Conservation (phyloP, 2,888 invertebrate genomes). For the Epistrophella euchroma region DNA sequence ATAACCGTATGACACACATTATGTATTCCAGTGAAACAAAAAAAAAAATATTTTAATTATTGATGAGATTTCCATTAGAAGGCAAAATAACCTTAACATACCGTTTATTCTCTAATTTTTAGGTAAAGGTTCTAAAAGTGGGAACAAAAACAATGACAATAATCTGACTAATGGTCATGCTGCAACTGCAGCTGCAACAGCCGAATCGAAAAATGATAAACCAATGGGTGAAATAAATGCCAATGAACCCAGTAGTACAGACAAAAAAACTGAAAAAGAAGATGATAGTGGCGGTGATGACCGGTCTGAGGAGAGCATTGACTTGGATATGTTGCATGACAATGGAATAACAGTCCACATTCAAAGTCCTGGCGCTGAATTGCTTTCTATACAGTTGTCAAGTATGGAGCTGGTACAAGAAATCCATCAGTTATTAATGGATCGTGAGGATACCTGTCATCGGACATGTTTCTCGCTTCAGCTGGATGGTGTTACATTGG, state of each 20-base stretch:
- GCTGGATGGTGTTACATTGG: slow-evolving; percentile 95
- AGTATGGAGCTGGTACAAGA: slow-evolving; percentile 99
- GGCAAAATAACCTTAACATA: neutral
- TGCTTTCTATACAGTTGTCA: slow-evolving; percentile 97
- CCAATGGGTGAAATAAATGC: slow-evolving; percentile 57
- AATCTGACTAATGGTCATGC: slow-evolving; percentile 80
- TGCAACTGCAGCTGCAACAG: neutral
- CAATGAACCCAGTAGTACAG: slow-evolving; percentile 44
- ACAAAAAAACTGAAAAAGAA: slow-evolving; percentile 63
- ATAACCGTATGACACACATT: slow-evolving; percentile 66
- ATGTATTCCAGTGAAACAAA: slow-evolving; percentile 17
- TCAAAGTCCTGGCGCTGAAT: slow-evolving; percentile 94
- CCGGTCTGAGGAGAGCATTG: slow-evolving; percentile 79
- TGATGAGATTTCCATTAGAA: slow-evolving; percentile 20
- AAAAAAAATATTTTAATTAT: slow-evolving; percentile 20
- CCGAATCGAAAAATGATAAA: slow-evolving; percentile 66
- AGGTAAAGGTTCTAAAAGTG: slow-evolving; percentile 77
- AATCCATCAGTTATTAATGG: slow-evolving; percentile 99
- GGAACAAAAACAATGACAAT: slow-evolving; percentile 60
- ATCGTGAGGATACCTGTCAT: slow-evolving; percentile 99
- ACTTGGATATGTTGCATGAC: slow-evolving; percentile 93
- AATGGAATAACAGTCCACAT: slow-evolving; percentile 97
- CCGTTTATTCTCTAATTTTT: neutral
- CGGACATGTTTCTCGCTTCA: slow-evolving; percentile 99
- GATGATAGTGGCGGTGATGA: slow-evolving; percentile 66